Base-by-base conservation (phyloP, 2,888 invertebrate species). In the Limenitis camilla region DNA sequence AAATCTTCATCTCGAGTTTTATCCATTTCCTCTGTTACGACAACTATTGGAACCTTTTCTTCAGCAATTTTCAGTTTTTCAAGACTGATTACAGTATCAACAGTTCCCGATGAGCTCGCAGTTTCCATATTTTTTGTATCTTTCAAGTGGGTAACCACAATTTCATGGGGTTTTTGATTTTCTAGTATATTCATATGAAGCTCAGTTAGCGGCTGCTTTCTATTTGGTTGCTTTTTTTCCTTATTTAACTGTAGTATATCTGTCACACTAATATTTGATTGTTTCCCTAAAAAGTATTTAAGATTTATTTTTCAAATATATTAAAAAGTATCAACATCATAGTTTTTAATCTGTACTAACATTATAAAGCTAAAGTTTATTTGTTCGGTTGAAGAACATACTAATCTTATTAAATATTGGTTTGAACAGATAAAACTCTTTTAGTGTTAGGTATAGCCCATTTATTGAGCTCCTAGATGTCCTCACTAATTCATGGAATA, bases 191-290 rank as follows among this genome's bases (percentile, higher is more conserved):
- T 83, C 63, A 79, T 63, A 11, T 79, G 75, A 3, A 77, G 49
- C 56, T 82, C 83, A 0, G 72, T 61, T 5, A 82, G 64, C 0
- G 82, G 82, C 46, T 73, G 71, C 41, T 82, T 83, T 41, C 66
- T 74, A 28, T 59, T 65, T 2, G 56, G 35, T 10, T 60, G 63
- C 52, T 74, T 71, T 40, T 70, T 73, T 43, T 68, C 61, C 43
- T 76, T 74, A 52, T 75, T 76, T 2, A 75, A 60, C 57, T 76
- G 68, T 8, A 86, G 58, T 56, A 85, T 77, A n/a, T 74, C 82
- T 30, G 81, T 67, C 10, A 84, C 67, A 55, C 78, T 81, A 0
- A 83, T 64, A 45, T 79, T 74, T 5, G 85, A 84, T 61, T 82
- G 78, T 58, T 78, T 81, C 2, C 77, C 85, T 83, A 65, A 11